Evolutionary conservation across 1,140 invertebrate species (phyloP).

Genomic region (Yoshiicerus persimilis): DNA sequence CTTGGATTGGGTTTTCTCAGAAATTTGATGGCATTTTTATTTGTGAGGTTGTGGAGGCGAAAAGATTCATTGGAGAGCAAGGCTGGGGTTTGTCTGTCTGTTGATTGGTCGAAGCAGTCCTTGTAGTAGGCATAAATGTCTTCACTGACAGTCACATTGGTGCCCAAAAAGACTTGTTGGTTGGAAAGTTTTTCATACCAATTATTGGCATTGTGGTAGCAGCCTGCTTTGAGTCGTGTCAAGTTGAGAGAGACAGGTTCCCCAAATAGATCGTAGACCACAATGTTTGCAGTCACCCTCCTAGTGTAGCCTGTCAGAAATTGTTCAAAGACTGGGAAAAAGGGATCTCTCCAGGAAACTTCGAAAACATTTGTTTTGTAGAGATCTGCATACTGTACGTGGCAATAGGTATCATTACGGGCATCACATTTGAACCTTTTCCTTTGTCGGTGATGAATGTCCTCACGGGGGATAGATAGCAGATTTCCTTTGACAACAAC

Average conservation of each 20-base stretch:
- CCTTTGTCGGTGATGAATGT: constrained; percentile 4
- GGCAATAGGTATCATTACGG: background rate
- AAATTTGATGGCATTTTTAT: constrained; percentile 29
- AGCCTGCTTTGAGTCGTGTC: background rate
- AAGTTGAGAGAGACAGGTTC: background rate
- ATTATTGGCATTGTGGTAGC: background rate
- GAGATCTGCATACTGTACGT: constrained; percentile 24
- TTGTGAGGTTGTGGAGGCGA: constrained; percentile 24
- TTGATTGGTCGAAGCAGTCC: constrained; percentile 24
- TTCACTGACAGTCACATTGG: background rate
- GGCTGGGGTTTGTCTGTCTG: background rate
- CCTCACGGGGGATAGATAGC: background rate
- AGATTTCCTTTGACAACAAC: background rate
- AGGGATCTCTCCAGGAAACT: background rate
- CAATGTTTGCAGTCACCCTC: constrained; percentile 38
- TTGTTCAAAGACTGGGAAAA: constrained; percentile 43
- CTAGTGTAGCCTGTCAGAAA: constrained; percentile 28
- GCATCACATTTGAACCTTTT: background rate
- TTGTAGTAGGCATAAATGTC: constrained; percentile 35
- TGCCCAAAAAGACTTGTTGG: background rate
- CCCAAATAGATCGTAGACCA: constrained; percentile 38
- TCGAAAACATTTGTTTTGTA: constrained; percentile 31
- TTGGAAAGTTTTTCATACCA: background rate
- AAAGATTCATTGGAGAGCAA: background rate
- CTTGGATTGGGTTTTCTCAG: background rate